Evolutionary conservation across 1,140 invertebrate genomes (phyloP), one percentile per base, ranked within the genome.

Genomic region (Drosophila pallidifrons): DNA sequence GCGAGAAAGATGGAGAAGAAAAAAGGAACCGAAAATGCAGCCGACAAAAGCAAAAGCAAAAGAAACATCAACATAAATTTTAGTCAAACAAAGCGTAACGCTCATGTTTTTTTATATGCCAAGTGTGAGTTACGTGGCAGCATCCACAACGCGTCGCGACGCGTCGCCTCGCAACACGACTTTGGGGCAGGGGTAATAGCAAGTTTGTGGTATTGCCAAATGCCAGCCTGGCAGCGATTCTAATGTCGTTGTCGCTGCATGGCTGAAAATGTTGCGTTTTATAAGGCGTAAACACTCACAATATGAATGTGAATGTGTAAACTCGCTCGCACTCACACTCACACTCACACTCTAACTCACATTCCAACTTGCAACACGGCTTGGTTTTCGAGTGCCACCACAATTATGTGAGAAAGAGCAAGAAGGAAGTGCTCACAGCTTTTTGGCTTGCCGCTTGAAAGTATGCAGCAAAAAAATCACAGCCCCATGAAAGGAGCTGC

Each of bases 21-120:
- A 51, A 65, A 69, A 30, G 60, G 5, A 64, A 71, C 41, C 41
- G 52, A 71, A 66, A 68, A 80, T 65, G 51, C 58, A 77, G 45
- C 16, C 38, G 57, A 47, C 60, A 68, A 65, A 65, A 61, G 59
- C 77, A 72, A 79, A 75, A 78, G 67, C 74, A 75, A 79, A 75
- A 81, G 71, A 81, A 88, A 68, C 75, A 88, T 88, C 83, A 83
- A 80, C 85, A 88, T 88, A 88, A 88, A 88, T 88, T 89, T 82
- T 75, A 88, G 85, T 88, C 85, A 88, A 88, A 88, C 85, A 88
- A 88, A 88, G 85, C 85, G 85, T 83, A 81, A 81, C 81, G 64
- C 59, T 79, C 73, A 59, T 75, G 65, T 75, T 60, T 77, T 80
- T 70, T 85, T 78, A 54, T 63, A 65, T 1, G 52, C 15, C 46